Base-by-base conservation (phyloP, 2,113 vertebrate genomes). In the Indicator indicator region DNA sequence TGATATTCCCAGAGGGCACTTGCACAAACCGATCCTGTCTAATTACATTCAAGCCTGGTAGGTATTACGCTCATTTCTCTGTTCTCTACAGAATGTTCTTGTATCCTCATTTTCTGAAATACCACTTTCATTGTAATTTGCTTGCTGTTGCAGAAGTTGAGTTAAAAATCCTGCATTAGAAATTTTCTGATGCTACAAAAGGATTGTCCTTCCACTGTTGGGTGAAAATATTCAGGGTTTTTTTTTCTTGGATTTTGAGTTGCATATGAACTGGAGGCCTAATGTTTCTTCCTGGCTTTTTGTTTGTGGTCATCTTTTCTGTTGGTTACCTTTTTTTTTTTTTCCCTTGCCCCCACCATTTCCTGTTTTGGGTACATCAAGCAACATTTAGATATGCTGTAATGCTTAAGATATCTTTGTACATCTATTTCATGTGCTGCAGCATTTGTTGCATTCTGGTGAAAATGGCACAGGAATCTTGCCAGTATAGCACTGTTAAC, bases 1-100 rank as follows among this genome's bases (percentile, higher is more conserved):
- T 99, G 99, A 99, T 99, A 97, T 99, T 99, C 97, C 99, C 99
- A 83, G 99, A 99, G 93, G 99, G 99, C 94, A 99, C 99, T 2
- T 99, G 99, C 90, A 99, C 99, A 69, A 99, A 99, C 94, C 98
- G 99, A 97, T 99, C 99, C 95, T 99, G 99, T 96, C 97, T 99
- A 69, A 99, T 99, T 96, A 99, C 99, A 74, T 99, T 99, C 97
- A 99, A 99, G 94, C 99, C 99, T 97, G 99, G 99, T 99, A 98
- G 58, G 99, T 98, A 69, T 94, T 50, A 83, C 59, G 40, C 72
- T 93, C 14, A 62, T 91, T 90, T 46, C 55, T 71, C 73, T 86
- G 79, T 90, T 89, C 67, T 85, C 38, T 71, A 30, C 60, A 26
- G 50, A 91, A 82, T 93, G 91, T 91, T 96, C 82, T 76, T 88